phyloP scores from a whole-genome alignment of 2,113 vertebrate genomes.

The Nipponia nippon region DNA sequence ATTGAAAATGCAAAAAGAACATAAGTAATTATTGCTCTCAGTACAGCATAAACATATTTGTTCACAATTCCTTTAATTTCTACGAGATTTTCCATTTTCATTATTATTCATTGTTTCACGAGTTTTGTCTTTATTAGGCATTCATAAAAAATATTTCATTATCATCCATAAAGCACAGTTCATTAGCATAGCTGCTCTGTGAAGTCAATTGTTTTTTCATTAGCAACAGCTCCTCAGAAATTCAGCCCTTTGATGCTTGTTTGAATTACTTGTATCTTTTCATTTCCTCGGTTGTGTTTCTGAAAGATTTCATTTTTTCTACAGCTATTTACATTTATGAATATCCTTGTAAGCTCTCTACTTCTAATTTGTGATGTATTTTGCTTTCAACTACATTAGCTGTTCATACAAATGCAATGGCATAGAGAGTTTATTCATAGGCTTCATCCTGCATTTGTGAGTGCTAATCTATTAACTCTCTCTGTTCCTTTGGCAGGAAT shows the following conservation, averaged over 20 bases:
- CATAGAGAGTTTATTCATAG: not conserved
- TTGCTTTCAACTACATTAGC: constrained; percentile 7
- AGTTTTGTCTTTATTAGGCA: constrained; percentile 22
- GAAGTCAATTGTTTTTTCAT: constrained; percentile 51
- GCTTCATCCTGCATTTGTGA: not conserved
- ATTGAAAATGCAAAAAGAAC: not conserved
- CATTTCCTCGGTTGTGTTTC: not conserved
- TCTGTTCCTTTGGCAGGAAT: not conserved
- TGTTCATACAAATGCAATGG: constrained; percentile 22
- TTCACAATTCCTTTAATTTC: constrained; percentile 19
- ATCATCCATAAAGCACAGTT: constrained; percentile 14
- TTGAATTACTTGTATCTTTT: constrained; percentile 22
- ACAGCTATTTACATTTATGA: constrained; percentile 44
- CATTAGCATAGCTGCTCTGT: constrained; percentile 10
- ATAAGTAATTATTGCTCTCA: not conserved
- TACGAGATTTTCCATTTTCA: not conserved
- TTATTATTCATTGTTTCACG: constrained; percentile 5
- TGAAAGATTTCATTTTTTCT: constrained; percentile 21
- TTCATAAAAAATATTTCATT: constrained; percentile 28
- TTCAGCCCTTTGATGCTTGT: not conserved
- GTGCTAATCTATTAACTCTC: not conserved
- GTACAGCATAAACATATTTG: not conserved
- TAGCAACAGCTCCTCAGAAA: constrained; percentile 23
- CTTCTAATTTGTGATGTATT: not conserved
- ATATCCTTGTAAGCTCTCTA: not conserved